Conservation (phyloP, 2,797 vertebrate species). For the Ctenopoma kingsleyae region DNA sequence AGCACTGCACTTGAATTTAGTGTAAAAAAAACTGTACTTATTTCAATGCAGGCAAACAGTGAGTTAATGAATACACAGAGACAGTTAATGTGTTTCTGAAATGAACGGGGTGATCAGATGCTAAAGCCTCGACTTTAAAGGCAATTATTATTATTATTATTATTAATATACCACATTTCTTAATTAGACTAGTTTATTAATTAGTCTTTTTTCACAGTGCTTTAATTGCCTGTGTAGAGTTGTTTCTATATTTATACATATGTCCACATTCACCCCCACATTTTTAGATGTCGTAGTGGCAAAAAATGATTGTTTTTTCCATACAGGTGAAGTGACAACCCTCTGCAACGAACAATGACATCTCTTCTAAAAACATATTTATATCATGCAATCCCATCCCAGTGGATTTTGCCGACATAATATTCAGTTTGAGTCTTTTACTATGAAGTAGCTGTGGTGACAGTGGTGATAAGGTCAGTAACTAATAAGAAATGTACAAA, state of each 20-base stretch:
- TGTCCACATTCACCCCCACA: conserved; percentile 22
- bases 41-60: conserved; percentile 50
- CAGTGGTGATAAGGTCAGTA: conserved; percentile 26
- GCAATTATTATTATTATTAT: conserved; percentile 28
- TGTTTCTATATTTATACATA: conserved; percentile 2
- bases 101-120: conserved; percentile 28
- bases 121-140: conserved; percentile 38
- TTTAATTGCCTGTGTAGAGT: conserved; percentile 43
- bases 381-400: conserved; percentile 62
- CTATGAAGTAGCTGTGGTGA: conserved; percentile 32
- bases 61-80: conserved; percentile 25
- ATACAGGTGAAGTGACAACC: conserved; percentile 14
- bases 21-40: conserved; percentile 51
- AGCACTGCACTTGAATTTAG: conserved; percentile 45
- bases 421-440: conserved; percentile 18
- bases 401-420: conserved; percentile 22
- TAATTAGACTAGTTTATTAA: background rate
- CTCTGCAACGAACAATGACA: conserved; percentile 28
- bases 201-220: conserved; percentile 48
- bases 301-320: background rate
- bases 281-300: background rate
- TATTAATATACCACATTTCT: background rate
- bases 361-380: conserved; percentile 31
- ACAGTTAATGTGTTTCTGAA: conserved; percentile 13
- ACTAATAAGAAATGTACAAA: conserved; percentile 61